Conservation (phyloP, 2,797 vertebrate genomes). For the Clamator glandarius region DNA sequence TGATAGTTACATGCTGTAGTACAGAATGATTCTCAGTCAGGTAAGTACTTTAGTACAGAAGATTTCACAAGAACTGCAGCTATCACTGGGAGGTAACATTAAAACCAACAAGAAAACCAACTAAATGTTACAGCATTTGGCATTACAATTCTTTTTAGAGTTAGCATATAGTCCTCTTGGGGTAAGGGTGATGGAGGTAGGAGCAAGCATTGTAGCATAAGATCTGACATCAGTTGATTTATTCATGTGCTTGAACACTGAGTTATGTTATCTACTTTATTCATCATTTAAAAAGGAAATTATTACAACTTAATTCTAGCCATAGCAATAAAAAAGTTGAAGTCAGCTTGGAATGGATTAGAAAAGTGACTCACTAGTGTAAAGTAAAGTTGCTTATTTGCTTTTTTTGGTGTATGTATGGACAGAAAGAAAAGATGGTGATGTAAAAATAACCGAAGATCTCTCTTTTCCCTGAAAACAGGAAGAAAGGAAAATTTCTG, state of each 20-base stretch:
- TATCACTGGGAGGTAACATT: slow-evolving; percentile 6
- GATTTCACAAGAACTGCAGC: neutral
- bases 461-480: neutral
- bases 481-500: neutral
- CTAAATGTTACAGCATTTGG: neutral
- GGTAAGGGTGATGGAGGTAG: neutral
- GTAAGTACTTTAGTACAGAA: neutral
- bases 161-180: neutral
- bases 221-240: slow-evolving; percentile 36
- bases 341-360: neutral
- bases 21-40: neutral
- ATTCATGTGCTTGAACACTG: slow-evolving; percentile 21
- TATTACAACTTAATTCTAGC: neutral
- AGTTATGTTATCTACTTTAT: neutral
- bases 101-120: slow-evolving; percentile 19
- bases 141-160: neutral
- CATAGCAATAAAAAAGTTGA: neutral
- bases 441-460: neutral
- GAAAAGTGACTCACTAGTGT: neutral
- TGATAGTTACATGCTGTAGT: neutral
- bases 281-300: neutral
- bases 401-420: neutral
- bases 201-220: slow-evolving; percentile 16
- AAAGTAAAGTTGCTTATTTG: neutral
- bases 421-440: neutral